Evolutionary conservation across 2,797 vertebrate genomes (phyloP).

Genomic region (Manis crassicaudata): DNA sequence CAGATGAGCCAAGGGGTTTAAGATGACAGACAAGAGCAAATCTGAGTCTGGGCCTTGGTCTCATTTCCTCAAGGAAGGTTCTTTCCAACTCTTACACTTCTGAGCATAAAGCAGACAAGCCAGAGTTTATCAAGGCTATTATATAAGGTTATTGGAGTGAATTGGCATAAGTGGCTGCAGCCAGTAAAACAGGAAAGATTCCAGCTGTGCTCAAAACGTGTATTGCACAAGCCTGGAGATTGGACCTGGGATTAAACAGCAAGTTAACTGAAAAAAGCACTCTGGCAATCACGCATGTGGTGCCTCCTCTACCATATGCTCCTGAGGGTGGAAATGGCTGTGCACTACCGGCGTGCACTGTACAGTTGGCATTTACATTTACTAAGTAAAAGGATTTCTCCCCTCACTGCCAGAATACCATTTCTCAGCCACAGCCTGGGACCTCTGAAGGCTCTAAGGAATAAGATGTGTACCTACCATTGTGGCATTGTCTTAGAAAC

Average conservation of each 20-base stretch:
- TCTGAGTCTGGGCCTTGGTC: not conserved
- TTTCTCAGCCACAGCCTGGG: not conserved
- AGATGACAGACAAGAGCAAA: not conserved
- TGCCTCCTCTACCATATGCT: not conserved
- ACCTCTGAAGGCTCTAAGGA: not conserved
- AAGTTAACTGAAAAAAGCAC: not conserved
- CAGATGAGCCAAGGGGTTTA: not conserved
- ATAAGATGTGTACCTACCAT: not conserved
- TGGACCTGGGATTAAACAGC: not conserved
- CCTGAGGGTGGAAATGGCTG: no score
- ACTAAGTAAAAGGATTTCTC: not conserved
- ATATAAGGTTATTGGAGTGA: not conserved
- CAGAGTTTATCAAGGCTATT: not conserved
- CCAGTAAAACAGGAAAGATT: not conserved
- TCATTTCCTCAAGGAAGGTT: not conserved
- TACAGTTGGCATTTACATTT: not conserved
- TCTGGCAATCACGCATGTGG: not conserved
- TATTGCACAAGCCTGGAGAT: not conserved
- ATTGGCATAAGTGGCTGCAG: not conserved
- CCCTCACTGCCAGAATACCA: not conserved
- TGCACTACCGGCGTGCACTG: fast-evolving
- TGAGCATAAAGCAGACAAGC: not conserved
- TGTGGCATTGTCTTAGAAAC: not conserved
- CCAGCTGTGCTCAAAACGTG: not conserved
- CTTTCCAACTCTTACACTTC: not conserved